These are phyloP conservation scores for Bedellia somnulentella DNA, from an alignment of 2,888 invertebrate genomes.

Conservation along the genomic window DNA sequence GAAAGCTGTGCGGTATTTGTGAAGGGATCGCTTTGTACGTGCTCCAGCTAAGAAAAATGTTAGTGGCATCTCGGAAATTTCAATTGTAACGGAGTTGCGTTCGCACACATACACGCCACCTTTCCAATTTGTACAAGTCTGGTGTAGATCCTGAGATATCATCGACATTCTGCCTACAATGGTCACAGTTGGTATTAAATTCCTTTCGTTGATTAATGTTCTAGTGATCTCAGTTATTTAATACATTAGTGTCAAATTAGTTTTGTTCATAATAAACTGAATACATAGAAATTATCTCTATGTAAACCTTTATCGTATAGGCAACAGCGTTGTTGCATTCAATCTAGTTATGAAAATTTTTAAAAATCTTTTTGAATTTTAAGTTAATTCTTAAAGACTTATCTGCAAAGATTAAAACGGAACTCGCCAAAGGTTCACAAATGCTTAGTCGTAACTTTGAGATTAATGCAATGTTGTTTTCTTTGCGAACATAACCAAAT, in stretches of 20 bases:
- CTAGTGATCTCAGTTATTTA: slow-evolving; percentile 25
- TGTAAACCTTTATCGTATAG: too few species aligned
- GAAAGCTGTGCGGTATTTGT: slow-evolving; percentile 2
- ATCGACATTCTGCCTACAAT: slow-evolving; percentile 40
- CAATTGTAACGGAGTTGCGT: slow-evolving; percentile 48
- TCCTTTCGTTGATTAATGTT: slow-evolving; percentile 33
- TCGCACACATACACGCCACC: slow-evolving; percentile 27
- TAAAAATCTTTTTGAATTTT: too few species aligned
- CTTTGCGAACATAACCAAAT: slow-evolving; percentile 33
- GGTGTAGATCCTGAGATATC: slow-evolving; percentile 39
- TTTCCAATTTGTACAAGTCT: slow-evolving; percentile 44
- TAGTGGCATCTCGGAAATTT: slow-evolving; percentile 51
- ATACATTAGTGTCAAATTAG: too few species aligned
- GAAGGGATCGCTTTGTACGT: slow-evolving; percentile 21
- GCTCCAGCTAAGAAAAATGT: slow-evolving; percentile 46
- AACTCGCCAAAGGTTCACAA: too few species aligned
- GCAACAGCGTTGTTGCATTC: too few species aligned
- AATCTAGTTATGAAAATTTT: too few species aligned
- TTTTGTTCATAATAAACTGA: too few species aligned
- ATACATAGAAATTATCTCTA: too few species aligned
- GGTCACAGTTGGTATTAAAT: slow-evolving; percentile 50
- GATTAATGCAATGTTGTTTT: slow-evolving; percentile 54
- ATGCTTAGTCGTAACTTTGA: slow-evolving; percentile 35
- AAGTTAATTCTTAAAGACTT: too few species aligned
- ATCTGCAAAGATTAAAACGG: too few species aligned